Conservation (phyloP, 2,113 vertebrate species). For the Garra rufa region DNA sequence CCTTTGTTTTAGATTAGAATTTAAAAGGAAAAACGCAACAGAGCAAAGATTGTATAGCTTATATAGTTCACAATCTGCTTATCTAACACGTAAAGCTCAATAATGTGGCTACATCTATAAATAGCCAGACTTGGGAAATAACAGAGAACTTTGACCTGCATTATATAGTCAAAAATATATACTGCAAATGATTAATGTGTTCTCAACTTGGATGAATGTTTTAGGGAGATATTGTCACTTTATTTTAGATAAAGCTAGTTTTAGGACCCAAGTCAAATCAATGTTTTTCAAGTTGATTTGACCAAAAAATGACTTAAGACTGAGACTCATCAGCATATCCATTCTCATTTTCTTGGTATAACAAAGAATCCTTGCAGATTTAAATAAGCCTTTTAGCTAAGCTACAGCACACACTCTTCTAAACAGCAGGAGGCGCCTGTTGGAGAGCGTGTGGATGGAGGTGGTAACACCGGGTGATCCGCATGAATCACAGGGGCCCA, state of each 20-base stretch:
- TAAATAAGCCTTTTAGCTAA: conserved; percentile 44
- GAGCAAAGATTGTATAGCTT: background rate
- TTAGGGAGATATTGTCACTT: background rate
- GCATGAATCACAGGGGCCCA: background rate
- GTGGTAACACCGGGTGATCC: background rate
- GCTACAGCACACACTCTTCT: background rate
- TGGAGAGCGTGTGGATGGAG: background rate
- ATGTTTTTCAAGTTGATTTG: no score
- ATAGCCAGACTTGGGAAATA: background rate
- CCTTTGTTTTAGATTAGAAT: background rate
- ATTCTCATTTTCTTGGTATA: background rate
- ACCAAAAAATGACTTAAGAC: no score
- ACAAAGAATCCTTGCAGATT: background rate
- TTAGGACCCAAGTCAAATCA: no score
- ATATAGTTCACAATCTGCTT: background rate
- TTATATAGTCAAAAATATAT: background rate
- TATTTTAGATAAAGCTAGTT: no score
- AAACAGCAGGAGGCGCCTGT: conserved; percentile 4
- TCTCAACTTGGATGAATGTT: background rate
- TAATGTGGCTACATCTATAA: background rate
- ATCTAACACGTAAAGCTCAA: background rate
- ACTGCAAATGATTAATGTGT: background rate
- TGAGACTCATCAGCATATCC: background rate
- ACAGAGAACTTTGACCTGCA: background rate
- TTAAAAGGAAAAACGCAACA: background rate